Evolutionary conservation across 2,113 vertebrate genomes (phyloP).

Genomic region (Python bivittatus): DNA sequence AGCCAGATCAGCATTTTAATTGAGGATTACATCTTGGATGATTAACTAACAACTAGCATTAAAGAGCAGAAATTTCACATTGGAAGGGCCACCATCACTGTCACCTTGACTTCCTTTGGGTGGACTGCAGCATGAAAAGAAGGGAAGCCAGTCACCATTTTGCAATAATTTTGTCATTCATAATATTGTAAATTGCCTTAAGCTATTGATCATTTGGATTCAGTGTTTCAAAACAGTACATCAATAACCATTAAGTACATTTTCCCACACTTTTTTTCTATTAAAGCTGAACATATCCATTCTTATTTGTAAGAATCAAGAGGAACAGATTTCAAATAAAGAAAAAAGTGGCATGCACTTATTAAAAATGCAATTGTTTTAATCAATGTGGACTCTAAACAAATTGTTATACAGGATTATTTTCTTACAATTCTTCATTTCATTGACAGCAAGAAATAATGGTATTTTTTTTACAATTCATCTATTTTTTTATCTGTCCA

Average conservation of each 20-base stretch:
- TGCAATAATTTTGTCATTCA: not conserved
- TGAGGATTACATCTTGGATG: not conserved
- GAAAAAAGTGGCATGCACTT: not conserved
- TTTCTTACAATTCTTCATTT: constrained; percentile 13
- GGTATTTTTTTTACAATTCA: not conserved
- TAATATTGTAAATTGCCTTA: not conserved
- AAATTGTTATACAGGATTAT: not conserved
- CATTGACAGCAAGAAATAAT: not conserved
- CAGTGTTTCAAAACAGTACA: not conserved
- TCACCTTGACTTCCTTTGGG: not conserved
- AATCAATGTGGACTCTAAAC: constrained; percentile 2
- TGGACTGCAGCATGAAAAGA: not conserved
- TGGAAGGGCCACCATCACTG: not conserved
- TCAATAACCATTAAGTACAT: constrained; percentile 22
- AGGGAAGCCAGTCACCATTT: not conserved
- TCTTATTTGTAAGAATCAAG: not conserved
- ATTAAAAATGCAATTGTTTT: constrained; percentile 39
- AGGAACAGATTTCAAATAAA: constrained; percentile 14
- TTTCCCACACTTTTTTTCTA: not conserved
- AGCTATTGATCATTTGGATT: not conserved
- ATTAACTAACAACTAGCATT: not conserved
- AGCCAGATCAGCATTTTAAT: not conserved
- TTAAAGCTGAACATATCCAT: accelerated
- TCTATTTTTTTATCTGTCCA: not conserved
- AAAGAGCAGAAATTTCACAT: not conserved